Evolutionary conservation across 2,113 vertebrate genomes (phyloP), one percentile per base, ranked within the genome.

Genomic region (Thinocorus orbignyianus): DNA sequence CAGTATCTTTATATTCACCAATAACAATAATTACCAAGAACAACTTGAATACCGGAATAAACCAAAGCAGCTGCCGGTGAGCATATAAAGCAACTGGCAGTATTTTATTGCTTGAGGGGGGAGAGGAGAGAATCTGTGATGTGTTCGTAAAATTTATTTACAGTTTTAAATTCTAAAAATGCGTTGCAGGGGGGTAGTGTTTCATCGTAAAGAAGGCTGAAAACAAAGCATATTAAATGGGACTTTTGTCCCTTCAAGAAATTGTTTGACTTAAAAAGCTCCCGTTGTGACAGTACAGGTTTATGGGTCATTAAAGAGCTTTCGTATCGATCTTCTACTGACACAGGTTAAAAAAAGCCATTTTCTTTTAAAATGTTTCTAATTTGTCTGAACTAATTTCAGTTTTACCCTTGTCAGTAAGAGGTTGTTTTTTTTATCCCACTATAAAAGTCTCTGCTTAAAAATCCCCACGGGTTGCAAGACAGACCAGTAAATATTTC

Each of bases 101-200:
- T 94, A 84, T 93, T 98, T 98, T 98, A 98, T 98, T 98, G 98
- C 98, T 98, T 97, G 92, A 93, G 94, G 91, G 91, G 46, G 85
- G 82, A 66, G 25, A 54, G 71, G 88, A 74, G 46, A 94, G 86
- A 96, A 91, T 97, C 95, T 72, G 94, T 97, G 94, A 97, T 86
- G 78, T 94, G 48, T 96, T 95, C 96, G 96, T 96, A 97, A 97
- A 97, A 98, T 91, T 91, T 98, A 98, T 98, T 98, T 98, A 98
- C 98, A 98, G 24, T 95, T 96, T 96, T 74, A 58, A 90, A 70
- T 68, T 91, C 88, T 85, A 92, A 95, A 98, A 97, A 97, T 7
- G 10, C 55, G 90, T 89, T 55, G 81, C 18, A 41, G 60, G 26
- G 71, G 26, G 12, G 14, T 86, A 91, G 96, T 90, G 52, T 35